phyloP scores from a whole-genome alignment of 2,113 vertebrate genomes.

The Toxotes chatareus region DNA sequence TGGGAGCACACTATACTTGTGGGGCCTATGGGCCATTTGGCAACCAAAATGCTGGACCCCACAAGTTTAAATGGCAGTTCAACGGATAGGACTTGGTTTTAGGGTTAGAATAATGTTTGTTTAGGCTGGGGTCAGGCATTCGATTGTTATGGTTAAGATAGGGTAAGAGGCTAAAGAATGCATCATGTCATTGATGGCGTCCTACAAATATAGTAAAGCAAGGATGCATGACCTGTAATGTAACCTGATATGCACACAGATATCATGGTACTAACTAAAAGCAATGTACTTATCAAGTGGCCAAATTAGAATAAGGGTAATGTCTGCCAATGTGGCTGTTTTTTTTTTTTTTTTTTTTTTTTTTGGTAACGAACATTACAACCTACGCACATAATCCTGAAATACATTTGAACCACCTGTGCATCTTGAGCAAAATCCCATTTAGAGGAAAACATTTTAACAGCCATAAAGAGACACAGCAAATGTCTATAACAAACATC shows the following conservation, averaged over 20 bases:
- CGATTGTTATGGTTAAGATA: no score
- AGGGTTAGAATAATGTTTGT: no score
- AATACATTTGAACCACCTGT: slow-evolving; percentile 3
- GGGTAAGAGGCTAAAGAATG: no score
- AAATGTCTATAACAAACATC: background rate
- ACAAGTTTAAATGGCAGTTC: no score
- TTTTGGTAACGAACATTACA: slow-evolving; percentile 28
- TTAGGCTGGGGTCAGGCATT: no score
- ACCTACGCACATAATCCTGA: slow-evolving; percentile 3
- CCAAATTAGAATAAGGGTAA: slow-evolving; percentile 16
- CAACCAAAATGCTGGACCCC: no score
- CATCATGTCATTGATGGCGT: no score
- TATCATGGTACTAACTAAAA: slow-evolving; percentile 23
- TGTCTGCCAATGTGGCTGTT: slow-evolving; percentile 2
- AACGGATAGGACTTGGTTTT: no score
- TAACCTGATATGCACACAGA: slow-evolving; percentile 13
- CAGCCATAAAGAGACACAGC: background rate
- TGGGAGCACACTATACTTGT: no score
- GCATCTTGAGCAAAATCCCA: background rate
- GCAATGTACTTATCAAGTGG: slow-evolving; percentile 37
- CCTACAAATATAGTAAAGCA: no score
- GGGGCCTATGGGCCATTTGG: no score
- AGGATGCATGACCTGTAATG: background rate
- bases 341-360: slow-evolving; percentile 21
- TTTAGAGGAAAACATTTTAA: slow-evolving; percentile 5